Base-by-base conservation (phyloP, 1,140 invertebrate species). In the Drosophila jambulina region DNA sequence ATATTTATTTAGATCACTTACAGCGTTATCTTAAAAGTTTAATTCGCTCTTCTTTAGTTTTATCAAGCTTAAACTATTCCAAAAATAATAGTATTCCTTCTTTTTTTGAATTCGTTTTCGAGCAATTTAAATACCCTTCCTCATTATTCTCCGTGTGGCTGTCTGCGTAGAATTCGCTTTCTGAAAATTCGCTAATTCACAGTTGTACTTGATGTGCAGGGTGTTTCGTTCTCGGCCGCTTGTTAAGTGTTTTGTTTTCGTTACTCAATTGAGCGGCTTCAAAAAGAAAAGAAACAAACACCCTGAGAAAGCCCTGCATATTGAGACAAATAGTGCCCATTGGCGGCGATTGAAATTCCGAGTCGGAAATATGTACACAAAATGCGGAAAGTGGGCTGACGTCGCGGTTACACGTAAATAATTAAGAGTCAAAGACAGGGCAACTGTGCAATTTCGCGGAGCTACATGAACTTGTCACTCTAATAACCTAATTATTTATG, bases 221-320 rank as follows among this genome's bases (percentile, higher is more conserved):
- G 36, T 29, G 38, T 56, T 48, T 15, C 12, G n/a, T 51, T 58
- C 45, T 38, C 49, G 59, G 51, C 38, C 12, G 46, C 25, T 54
- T 9, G 38, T 80, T 82, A 86, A 86, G 67, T 86, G 83, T 76
- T 86, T 86, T 86, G 82, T 87, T 86, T 86, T 81, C 51, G 75
- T 60, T 63, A 38, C 45, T 53, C 69, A 82, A 82, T 83, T 79
- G 48, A 77, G 27, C 48, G 29, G 19, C 48, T 36, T 23, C 12
- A 10, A 13, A 32, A 32, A 21, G 7, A 54, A 17, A 23, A 21
- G 12, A 25, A 36, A 13, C 9, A 42, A 65, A 72, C 62, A 68
- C 32, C 29, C 43, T 53, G 70, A 36, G 63, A 38, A 29, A 65
- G 43, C 15, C 7, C 17, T n/a, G 9, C 12, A 29, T 67, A 25